phyloP scores from a whole-genome alignment of 2,888 invertebrate genomes.

The Proisotoma minuta region DNA sequence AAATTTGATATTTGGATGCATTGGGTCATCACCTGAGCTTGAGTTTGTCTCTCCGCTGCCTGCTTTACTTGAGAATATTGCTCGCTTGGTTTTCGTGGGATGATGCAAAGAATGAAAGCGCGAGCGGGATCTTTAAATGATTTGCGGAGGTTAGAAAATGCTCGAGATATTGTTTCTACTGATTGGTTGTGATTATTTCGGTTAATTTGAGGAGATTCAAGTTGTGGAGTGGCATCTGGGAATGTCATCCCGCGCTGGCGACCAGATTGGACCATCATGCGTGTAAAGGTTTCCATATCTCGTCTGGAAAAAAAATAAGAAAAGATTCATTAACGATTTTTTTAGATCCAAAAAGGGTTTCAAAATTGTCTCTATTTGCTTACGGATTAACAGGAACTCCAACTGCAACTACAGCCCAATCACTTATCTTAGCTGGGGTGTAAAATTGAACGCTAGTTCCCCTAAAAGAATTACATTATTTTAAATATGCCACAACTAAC shows the following conservation, averaged over 20 bases:
- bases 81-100: slow-evolving; percentile 4
- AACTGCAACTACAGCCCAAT: slow-evolving; percentile 10
- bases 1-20: slow-evolving; percentile 48
- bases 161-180: background rate
- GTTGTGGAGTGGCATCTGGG: background rate
- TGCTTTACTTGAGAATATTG: slow-evolving; percentile 49
- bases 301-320: background rate
- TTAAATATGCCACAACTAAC: background rate
- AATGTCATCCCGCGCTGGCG: background rate
- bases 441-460: background rate
- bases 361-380: too few species aligned
- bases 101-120: slow-evolving; percentile 6
- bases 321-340: background rate
- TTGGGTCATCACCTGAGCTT: slow-evolving; percentile 50
- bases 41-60: slow-evolving; percentile 50
- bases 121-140: background rate
- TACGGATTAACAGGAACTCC: too few species aligned
- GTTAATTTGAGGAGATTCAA: background rate
- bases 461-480: background rate
- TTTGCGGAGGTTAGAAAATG: background rate
- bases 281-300: background rate
- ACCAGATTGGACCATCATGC: background rate
- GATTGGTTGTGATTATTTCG: background rate
- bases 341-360: too few species aligned
- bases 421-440: background rate